Conservation (phyloP, 2,797 vertebrate species). For the Phoebastria nigripes region DNA sequence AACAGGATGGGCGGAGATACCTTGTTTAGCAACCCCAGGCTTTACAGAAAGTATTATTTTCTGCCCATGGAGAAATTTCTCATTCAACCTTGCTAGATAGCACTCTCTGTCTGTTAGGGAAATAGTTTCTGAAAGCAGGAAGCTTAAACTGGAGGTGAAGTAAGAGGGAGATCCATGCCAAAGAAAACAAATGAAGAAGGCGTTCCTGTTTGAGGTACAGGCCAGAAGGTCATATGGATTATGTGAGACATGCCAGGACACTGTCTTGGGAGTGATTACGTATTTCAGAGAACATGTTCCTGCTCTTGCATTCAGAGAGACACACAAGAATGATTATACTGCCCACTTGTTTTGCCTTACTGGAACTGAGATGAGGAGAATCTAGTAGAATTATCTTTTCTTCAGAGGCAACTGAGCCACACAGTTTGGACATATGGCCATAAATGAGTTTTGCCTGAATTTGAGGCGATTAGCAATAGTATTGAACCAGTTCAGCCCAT, state of each 20-base stretch:
- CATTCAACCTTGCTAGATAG: background rate
- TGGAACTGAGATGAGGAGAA: background rate
- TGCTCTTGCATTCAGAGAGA: background rate
- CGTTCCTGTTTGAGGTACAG: slow-evolving; percentile 34
- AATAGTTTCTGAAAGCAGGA: slow-evolving; percentile 9
- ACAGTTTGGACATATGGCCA: background rate
- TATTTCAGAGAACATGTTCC: slow-evolving; percentile 8
- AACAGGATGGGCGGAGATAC: background rate
- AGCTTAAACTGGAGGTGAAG: slow-evolving; percentile 19
- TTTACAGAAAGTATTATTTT: background rate
- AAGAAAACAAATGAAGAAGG: background rate
- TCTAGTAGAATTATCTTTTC: background rate
- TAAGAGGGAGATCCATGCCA: background rate
- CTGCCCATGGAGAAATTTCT: background rate
- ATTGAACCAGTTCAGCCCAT: background rate
- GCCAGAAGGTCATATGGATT: slow-evolving; percentile 37
- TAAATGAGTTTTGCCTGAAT: background rate
- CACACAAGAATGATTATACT: background rate
- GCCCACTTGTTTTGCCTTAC: background rate
- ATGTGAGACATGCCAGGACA: slow-evolving; percentile 17
- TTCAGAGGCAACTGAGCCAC: background rate
- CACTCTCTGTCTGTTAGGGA: background rate
- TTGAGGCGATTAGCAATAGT: background rate
- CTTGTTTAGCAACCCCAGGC: background rate
- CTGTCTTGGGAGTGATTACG: background rate